Evolutionary conservation across 1,140 invertebrate species (phyloP), one percentile per base, ranked within the genome.

Genomic region (Ceratoteleas bidentatus): DNA sequence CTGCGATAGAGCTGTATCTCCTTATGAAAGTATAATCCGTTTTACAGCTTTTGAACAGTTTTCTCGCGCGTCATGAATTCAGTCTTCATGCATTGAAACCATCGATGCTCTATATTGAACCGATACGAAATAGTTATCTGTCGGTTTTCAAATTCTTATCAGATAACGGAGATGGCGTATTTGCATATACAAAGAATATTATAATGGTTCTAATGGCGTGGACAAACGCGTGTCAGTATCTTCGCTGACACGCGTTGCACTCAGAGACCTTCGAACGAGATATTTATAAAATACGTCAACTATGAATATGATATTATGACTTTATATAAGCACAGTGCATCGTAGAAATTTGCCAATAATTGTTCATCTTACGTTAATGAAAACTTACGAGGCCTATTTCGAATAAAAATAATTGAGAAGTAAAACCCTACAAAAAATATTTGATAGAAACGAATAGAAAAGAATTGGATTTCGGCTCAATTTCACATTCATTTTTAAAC

Each of bases 231-330:
- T 4, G 13, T 58, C 32, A n/a, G 36, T 62, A 24, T 60, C 38
- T 73, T 61, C 36, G 15, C 15, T 36, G 16, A 10, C n/a, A n/a
- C n/a, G n/a, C n/a, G 11, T 34, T 53, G 45, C 43, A 45, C 47
- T 61, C 10, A 0, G 16, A 65, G 61, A 72, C 75, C 75, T 79
- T 79, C 75, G 15, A 60, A 54, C 32, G 14, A 56, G 58, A 64
- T 78, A 78, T 79, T 79, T 65, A 72, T 79, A 79, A 56, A 65
- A 34, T 38, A 66, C 34, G 50, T 52, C 38, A 43, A 50, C 45
- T 54, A 57, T 58, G 9, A 9, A 6, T 24, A 49, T 6, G 11
- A 69, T 10, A 45, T 43, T 50, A 33, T 24, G 56, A 64, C 32
- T 43, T 54, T 15, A 34, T 61, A 43, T 68, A 61, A 45, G 24